Base-by-base conservation (phyloP, 2,797 vertebrate genomes). In the Tenualosa thibaudeaui region DNA sequence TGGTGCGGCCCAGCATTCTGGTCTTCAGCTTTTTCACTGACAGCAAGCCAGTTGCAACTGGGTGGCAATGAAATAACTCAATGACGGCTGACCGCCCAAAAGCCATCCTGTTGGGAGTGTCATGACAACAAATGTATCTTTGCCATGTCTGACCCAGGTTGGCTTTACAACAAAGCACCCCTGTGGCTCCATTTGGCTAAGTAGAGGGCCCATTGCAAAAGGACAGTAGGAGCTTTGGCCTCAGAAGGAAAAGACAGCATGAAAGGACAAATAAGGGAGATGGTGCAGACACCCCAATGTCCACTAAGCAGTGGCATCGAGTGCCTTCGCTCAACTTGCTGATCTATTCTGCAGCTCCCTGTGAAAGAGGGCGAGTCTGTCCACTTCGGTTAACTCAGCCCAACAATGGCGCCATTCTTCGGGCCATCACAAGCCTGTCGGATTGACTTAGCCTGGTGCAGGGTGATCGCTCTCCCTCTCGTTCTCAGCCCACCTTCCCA, bases 381-480 rank as follows among this genome's bases (percentile, higher is more conserved):
- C 92, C 83, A 86, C 87, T 93, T 92, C 91, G 91, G 91, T 95
- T 94, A 94, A 81, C 87, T 87, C 90, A 84, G 86, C 84, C 40
- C 89, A 91, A 93, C 92, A 93, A 91, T 90, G 86, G 85, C 88
- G 53, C 90, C 91, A 90, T 93, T 95, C 90, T 94, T 91, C 87
- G 81, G 88, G 81, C 88, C 0, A 84, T 91, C 89, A 89, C 89
- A 91, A 90, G 92, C 92, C 91, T 94, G 93, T 95, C 94, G 51
- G 81, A 91, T 91, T 93, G 89, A 92, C 90, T 95, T 93, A 93
- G 89, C 90, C 88, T 91, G 89, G 89, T 91, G 85, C 86, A 91
- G 93, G 91, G 90, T 92, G 91, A 94, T 93, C 90, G 92, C 89
- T 92, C 88, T 85, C 82, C 85, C 86, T 86, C 60, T 83, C 81